Evolutionary conservation across 2,888 invertebrate species (phyloP).

Genomic region (Odontothrips loti): DNA sequence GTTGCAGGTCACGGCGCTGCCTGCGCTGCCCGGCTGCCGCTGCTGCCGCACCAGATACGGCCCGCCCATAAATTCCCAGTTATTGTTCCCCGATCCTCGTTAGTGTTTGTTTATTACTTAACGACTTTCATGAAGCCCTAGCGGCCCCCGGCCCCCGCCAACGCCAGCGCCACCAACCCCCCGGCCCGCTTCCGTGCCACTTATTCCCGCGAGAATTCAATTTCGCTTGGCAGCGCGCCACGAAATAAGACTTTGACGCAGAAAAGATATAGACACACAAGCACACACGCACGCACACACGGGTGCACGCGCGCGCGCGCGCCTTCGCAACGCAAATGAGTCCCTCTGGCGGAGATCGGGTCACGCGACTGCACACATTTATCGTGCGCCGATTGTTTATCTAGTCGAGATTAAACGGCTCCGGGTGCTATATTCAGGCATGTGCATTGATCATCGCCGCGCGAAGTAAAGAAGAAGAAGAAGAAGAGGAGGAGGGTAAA

Average conservation of each 20-base stretch:
- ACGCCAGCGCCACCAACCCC: neutral
- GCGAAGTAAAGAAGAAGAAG: too few species aligned
- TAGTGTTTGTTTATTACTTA: neutral
- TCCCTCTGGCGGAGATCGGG: too few species aligned
- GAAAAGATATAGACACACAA: neutral
- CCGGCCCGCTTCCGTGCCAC: neutral
- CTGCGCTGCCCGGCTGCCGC: neutral
- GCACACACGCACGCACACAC: too few species aligned
- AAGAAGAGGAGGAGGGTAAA: neutral
- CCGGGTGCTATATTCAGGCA: neutral
- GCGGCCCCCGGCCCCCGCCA: neutral
- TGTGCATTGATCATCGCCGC: conserved; percentile 1
- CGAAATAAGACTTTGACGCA: neutral
- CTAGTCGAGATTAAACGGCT: conserved; percentile 7
- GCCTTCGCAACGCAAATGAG: too few species aligned
- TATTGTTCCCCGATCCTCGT: conserved; percentile 1
- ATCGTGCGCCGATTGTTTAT: neutral
- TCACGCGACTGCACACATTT: neutral
- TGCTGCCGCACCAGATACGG: neutral
- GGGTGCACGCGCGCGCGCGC: too few species aligned
- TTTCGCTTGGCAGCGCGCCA: neutral
- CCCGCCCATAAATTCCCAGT: neutral
- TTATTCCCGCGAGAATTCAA: neutral
- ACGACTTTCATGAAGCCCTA: neutral
- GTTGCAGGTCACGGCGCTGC: neutral